Base-by-base conservation (phyloP, 2,888 invertebrate genomes). In the Chironomus riparius region DNA sequence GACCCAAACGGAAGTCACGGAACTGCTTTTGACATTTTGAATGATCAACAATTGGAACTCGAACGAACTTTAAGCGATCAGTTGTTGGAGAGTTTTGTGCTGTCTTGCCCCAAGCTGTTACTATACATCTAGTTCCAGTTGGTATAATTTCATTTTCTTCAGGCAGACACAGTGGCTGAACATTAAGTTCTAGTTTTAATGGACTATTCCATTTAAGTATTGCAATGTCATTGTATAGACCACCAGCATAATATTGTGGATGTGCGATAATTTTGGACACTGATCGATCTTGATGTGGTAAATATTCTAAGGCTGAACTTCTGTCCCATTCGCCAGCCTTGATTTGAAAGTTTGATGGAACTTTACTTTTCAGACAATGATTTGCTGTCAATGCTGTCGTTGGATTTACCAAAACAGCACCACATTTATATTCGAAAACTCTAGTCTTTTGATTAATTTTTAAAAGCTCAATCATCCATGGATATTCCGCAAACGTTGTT, bases 301-400 rank as follows among this genome's bases (percentile, higher is more conserved):
- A 88, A 0, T 89, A 85, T 80, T 93, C 93, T 50, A 86, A 86
- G 12, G 86, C 87, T 0, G 88, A 89, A 81, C 90, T 90, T 0
- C 92, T 89, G 82, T 93, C 92, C 91, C 92, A 93, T 81, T 93
- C 93, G 0, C 93, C 93, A 0, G 91, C 89, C 0, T 92, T 86
- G 0, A 90, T 78, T 47, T 86, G 79, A 22, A 80, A 74, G 47
- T 79, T 0, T 90, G 90, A 79, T 93, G 90, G 76, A 95, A 92
- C 18, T 95, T 85, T 0, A 38, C 24, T 22, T 74, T 74, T 74
- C 7, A 65, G 7, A 47, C 74, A 74, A 48, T 74, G 74, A 47
- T 65, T 24, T 2, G 24, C 74, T 2, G 68, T 74, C 10, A 74
- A 22, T 22, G 68, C 68, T 22, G 48, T n/a, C n/a, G 28, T 28